Conservation (phyloP, 2,797 vertebrate genomes). For the Sebastes cheni region DNA sequence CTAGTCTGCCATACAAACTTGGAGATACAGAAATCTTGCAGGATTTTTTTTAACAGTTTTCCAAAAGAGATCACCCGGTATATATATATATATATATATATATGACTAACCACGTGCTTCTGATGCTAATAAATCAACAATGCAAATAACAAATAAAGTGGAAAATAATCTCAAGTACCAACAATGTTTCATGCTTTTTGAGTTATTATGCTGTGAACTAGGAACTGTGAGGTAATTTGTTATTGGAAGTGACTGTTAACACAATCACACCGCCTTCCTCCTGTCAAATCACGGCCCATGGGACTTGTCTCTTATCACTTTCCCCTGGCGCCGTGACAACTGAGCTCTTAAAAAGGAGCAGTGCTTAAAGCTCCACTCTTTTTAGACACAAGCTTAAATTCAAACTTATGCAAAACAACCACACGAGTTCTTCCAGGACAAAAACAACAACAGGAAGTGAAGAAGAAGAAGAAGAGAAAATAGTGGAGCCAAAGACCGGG, state of each 20-base stretch:
- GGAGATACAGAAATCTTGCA: neutral
- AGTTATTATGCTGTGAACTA: slow-evolving; percentile 21
- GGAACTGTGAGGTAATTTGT: slow-evolving; percentile 69
- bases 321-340: slow-evolving; percentile 50
- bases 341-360: slow-evolving; percentile 62
- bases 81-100: neutral
- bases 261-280: slow-evolving; percentile 61
- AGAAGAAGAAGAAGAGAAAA: neutral
- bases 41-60: neutral
- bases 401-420: slow-evolving; percentile 30
- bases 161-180: neutral
- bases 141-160: neutral
- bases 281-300: slow-evolving; percentile 69
- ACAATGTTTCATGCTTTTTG: slow-evolving; percentile 16
- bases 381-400: neutral
- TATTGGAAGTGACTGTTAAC: slow-evolving; percentile 56
- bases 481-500: slow-evolving; percentile 1
- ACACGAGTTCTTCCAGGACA: neutral
- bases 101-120: neutral
- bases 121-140: slow-evolving; percentile 2
- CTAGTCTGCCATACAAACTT: neutral
- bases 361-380: neutral
- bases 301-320: slow-evolving; percentile 70
- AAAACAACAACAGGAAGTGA: slow-evolving; percentile 51
- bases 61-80: neutral